These are phyloP conservation scores for Muscidifurax raptorellus DNA, from an alignment of 1,140 invertebrate species.

Conservation along the genomic window DNA sequence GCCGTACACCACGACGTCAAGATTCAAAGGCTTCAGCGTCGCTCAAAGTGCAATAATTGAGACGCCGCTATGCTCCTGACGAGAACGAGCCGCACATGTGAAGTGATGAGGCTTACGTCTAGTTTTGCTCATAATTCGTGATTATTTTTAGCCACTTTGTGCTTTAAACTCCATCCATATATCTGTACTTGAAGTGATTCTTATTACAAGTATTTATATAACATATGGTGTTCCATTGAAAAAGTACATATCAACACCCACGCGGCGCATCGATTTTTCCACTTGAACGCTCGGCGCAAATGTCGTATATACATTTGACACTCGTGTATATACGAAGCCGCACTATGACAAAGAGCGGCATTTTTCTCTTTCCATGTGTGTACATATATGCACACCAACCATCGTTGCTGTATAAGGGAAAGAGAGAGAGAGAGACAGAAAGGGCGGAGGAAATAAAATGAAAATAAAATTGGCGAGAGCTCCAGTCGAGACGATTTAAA, in stretches of 20 bases:
- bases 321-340: neutral
- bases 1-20: neutral
- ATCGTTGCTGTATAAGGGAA: neutral
- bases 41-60: constrained; percentile 47
- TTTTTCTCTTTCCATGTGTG: neutral
- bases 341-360: neutral
- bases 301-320: neutral
- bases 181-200: too few species aligned
- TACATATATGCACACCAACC: too few species aligned
- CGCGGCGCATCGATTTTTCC: neutral
- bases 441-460: neutral
- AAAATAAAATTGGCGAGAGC: constrained; percentile 19
- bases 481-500: constrained; percentile 1
- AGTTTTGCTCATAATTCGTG: too few species aligned
- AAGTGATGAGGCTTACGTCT: too few species aligned
- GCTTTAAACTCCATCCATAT: too few species aligned
- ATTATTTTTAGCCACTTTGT: too few species aligned
- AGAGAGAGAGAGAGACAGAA: neutral
- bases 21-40: constrained; percentile 23
- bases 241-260: too few species aligned
- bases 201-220: too few species aligned
- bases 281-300: neutral
- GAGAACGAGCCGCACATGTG: neutral
- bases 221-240: too few species aligned
- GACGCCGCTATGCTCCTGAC: neutral